These are phyloP conservation scores for Cotesia vestalis DNA, from an alignment of 1,140 invertebrate species.

Conservation along the genomic window DNA sequence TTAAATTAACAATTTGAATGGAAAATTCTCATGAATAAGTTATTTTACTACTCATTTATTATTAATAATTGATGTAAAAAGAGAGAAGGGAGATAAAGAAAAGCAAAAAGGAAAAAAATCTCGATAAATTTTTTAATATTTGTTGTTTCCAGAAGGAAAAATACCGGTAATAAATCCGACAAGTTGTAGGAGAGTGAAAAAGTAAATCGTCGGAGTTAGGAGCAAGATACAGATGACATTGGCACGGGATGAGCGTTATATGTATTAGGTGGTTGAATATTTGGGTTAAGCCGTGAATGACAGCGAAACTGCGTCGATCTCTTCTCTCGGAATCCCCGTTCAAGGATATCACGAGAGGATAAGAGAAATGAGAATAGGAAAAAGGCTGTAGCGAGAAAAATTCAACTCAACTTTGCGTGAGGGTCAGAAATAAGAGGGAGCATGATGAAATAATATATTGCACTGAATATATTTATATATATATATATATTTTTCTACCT, in stretches of 20 bases:
- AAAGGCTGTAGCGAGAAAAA: conserved; percentile 1
- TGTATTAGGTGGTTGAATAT: conserved; percentile 42
- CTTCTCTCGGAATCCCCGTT: neutral
- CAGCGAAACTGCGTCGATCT: conserved; percentile 34
- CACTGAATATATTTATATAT: no score
- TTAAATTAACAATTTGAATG: no score
- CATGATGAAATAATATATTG: no score
- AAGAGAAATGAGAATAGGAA: conserved; percentile 16
- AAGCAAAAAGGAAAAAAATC: no score
- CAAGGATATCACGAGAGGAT: conserved; percentile 17
- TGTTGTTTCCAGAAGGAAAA: no score
- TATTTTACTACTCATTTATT: no score
- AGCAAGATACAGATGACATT: conserved; percentile 2
- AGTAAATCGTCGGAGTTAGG: conserved; percentile 8
- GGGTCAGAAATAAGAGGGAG: conserved; percentile 33
- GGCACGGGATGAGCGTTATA: conserved; percentile 5
- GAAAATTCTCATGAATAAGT: no score
- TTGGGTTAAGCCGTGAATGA: conserved; percentile 55
- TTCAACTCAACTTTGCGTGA: conserved; percentile 15
- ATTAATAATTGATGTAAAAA: no score
- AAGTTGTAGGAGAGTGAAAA: neutral
- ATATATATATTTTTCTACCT: no score
- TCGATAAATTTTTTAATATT: no score
- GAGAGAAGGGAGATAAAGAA: no score
- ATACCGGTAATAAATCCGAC: no score